phyloP scores from a whole-genome alignment of 2,888 invertebrate species.

The Smittia sp. region DNA sequence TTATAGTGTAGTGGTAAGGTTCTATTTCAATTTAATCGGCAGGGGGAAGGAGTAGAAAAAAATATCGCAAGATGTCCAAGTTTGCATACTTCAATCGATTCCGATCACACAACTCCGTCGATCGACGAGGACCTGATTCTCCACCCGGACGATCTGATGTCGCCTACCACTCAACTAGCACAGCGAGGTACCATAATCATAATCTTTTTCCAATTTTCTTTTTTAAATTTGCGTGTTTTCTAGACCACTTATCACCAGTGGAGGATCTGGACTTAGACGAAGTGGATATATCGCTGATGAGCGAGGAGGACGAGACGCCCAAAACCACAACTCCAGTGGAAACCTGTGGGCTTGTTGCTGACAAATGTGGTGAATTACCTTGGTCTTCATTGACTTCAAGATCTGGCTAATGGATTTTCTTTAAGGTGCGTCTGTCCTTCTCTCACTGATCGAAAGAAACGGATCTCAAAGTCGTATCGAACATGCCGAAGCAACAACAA shows the following conservation, averaged over 20 bases:
- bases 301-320: constrained; percentile 32
- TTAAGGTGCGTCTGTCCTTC: constrained; percentile 37
- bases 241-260: constrained; percentile 32
- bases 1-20: constrained; percentile 42
- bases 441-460: constrained; percentile 32
- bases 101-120: constrained; percentile 39
- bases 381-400: neutral
- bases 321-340: constrained; percentile 35
- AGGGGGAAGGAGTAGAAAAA: constrained; percentile 53
- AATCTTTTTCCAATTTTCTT: no score
- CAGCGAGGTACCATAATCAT: no score
- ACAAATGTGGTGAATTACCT: constrained; percentile 38
- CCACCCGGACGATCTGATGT: constrained; percentile 36
- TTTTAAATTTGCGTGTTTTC: no score
- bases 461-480: constrained; percentile 39
- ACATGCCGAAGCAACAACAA: constrained; percentile 24
- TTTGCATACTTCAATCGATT: constrained; percentile 41
- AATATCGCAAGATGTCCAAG: constrained; percentile 41
- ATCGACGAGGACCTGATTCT: constrained; percentile 36
- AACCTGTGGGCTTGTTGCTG: constrained; percentile 39
- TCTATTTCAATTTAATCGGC: constrained; percentile 49
- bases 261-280: constrained; percentile 36
- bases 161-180: constrained; percentile 32
- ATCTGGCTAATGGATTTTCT: neutral
- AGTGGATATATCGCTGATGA: constrained; percentile 34